phyloP scores from a whole-genome alignment of 1,140 invertebrate species.

The Spodoptera litura region DNA sequence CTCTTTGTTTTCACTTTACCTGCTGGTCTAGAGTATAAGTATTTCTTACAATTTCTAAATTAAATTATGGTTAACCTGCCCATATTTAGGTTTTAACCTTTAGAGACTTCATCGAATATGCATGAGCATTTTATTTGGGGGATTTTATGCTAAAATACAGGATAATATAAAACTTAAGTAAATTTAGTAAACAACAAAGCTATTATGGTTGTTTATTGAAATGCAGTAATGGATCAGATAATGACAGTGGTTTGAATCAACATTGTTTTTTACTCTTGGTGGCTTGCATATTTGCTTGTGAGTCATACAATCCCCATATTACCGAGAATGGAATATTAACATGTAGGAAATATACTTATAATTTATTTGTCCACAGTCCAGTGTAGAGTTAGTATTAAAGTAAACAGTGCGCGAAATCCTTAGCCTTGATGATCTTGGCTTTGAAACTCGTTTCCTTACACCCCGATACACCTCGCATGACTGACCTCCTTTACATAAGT shows the following conservation, averaged over 20 bases:
- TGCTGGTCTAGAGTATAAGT: neutral
- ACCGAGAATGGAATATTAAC: conserved; percentile 25
- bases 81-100: neutral
- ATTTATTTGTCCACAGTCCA: neutral
- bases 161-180: neutral
- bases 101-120: neutral
- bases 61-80: neutral
- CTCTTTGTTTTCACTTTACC: conserved; percentile 28
- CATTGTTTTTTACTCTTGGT: conserved; percentile 14
- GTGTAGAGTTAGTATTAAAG: neutral
- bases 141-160: neutral
- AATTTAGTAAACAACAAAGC: conserved; percentile 12
- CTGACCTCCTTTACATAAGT: conserved; percentile 16
- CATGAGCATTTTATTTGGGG: neutral
- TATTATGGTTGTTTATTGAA: conserved; percentile 19
- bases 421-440: conserved; percentile 42
- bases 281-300: conserved; percentile 27
- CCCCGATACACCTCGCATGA: conserved; percentile 22
- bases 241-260: conserved; percentile 2
- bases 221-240: neutral
- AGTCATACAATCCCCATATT: conserved; percentile 14
- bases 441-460: conserved; percentile 46
- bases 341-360: neutral
- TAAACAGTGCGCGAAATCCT: conserved; percentile 14
- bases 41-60: neutral